Evolutionary conservation across 2,113 vertebrate genomes (phyloP).

Genomic region (Chlamydotis undulata): DNA sequence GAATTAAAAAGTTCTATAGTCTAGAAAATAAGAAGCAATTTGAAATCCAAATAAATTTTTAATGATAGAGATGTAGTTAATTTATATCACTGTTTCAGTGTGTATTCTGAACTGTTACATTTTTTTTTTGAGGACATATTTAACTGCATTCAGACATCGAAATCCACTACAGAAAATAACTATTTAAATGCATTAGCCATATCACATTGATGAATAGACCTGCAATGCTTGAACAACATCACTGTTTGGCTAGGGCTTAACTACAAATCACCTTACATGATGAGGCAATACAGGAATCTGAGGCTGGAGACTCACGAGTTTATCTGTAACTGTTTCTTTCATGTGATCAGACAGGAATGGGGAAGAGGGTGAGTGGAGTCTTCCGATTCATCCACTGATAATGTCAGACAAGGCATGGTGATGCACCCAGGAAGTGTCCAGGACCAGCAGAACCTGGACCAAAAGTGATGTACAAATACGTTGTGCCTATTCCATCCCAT

Average conservation of each 20-base stretch:
- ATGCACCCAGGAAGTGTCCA: neutral
- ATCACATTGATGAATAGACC: neutral
- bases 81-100: neutral
- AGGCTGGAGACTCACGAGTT: neutral
- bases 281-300: neutral
- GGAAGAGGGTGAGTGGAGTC: neutral
- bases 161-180: neutral
- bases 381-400: neutral
- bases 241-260: neutral
- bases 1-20: neutral
- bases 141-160: neutral
- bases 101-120: neutral
- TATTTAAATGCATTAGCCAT: neutral
- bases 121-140: neutral
- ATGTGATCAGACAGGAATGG: neutral
- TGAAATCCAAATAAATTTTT: neutral
- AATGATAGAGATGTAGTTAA: neutral
- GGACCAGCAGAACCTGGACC: neutral
- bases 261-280: neutral
- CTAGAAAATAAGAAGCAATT: neutral
- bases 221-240: neutral
- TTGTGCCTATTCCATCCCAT: neutral
- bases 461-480: neutral
- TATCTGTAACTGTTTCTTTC: neutral
- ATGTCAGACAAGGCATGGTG: neutral